Percentiles rank a stretch among this genome's conserved stretches.
phyloP scores from a whole-genome alignment of 2,888 invertebrate genomes.

The Dynastes hyllus region DNA sequence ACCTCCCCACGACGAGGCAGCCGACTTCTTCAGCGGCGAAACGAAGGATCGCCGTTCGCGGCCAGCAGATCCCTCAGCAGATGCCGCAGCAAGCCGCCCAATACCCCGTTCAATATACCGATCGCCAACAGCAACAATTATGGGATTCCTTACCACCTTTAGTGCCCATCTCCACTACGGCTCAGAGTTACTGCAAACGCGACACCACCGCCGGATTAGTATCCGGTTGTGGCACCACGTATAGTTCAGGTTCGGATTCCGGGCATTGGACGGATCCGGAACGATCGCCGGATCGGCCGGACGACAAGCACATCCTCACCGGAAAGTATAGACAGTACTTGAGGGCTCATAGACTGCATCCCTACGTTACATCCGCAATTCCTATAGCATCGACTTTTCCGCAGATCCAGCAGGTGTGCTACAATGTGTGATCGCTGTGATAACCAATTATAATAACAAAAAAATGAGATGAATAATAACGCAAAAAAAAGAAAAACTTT shows the following conservation, averaged over 20 bases:
- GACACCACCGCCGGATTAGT: conserved; percentile 67
- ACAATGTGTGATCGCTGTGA: conserved; percentile 75
- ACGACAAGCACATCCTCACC: conserved; percentile 69
- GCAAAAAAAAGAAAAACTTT: conserved; percentile 57
- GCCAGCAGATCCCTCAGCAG: conserved; percentile 65
- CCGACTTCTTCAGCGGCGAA: conserved; percentile 58
- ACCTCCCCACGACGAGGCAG: conserved; percentile 76
- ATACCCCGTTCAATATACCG: conserved; percentile 62
- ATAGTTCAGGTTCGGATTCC: conserved; percentile 66
- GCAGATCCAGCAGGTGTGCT: conserved; percentile 76
- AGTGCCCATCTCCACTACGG: conserved; percentile 65
- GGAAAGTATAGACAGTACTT: conserved; percentile 76
- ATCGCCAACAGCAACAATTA: conserved; percentile 60
- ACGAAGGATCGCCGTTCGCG: conserved; percentile 68
- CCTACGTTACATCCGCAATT: conserved; percentile 73
- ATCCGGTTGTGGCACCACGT: conserved; percentile 67
- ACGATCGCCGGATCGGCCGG: conserved; percentile 68
- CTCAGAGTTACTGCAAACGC: conserved; percentile 67
- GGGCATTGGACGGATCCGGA: conserved; percentile 69
- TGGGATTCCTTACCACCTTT: conserved; percentile 68
- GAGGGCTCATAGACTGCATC: conserved; percentile 75
- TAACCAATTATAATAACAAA: conserved; percentile 55
- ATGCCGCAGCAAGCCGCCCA: conserved; percentile 66
- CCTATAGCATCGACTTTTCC: conserved; percentile 73
- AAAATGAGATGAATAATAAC: conserved; percentile 52